Evolutionary conservation across 2,797 vertebrate genomes (phyloP).

Genomic region (Sebastiscus tertius): DNA sequence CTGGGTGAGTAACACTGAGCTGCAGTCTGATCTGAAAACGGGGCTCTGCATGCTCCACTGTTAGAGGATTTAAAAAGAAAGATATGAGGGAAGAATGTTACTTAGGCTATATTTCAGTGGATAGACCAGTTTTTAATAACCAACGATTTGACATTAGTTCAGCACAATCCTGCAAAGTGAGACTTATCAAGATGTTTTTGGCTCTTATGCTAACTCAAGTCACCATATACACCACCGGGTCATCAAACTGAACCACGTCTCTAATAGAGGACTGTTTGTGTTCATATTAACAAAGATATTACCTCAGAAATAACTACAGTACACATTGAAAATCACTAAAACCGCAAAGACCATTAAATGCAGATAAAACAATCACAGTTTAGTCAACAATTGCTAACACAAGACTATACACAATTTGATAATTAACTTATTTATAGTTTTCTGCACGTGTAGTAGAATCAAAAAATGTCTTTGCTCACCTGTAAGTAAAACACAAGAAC

Average conservation of each 20-base stretch:
- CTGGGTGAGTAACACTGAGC: conserved; percentile 30
- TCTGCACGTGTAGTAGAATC: background rate
- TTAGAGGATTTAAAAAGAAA: conserved; percentile 1
- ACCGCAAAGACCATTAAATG: background rate
- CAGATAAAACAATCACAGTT: background rate
- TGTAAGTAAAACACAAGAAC: fast-evolving
- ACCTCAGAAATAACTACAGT: background rate
- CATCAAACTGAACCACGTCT: background rate
- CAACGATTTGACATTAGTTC: background rate
- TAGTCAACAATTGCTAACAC: background rate
- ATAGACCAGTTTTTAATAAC: background rate
- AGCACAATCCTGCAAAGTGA: conserved; percentile 2
- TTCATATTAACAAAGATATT: background rate
- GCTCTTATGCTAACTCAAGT: background rate
- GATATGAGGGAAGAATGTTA: background rate
- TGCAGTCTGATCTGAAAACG: conserved; percentile 21
- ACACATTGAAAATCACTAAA: background rate
- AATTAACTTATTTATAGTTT: background rate
- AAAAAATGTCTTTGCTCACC: background rate
- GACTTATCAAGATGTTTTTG: background rate
- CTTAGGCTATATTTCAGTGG: background rate
- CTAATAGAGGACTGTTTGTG: background rate
- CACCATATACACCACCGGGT: background rate
- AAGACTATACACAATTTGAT: background rate
- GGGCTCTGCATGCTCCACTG: background rate